A percentile compares a stretch with the other conserved stretches of the same genome.
Conservation (phyloP, 2,797 vertebrate genomes). For the Chaetodon trifasciatus region DNA sequence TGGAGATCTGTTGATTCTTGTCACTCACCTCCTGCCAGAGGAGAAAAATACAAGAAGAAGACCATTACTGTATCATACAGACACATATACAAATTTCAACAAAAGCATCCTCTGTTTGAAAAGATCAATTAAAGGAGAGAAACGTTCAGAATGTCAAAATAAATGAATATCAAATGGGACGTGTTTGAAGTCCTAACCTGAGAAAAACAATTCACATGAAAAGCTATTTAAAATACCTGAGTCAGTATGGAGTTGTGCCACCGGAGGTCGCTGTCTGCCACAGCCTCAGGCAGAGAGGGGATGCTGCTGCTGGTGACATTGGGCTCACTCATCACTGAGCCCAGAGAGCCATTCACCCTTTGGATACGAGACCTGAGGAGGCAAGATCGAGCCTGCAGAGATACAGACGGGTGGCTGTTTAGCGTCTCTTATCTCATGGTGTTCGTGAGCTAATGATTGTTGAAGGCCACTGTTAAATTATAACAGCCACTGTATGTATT, state of each 20-base stretch:
- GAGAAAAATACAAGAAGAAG: background rate
- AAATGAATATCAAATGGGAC: too few relatives aligned
- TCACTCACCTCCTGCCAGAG: conserved; percentile 77
- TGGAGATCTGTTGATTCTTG: conserved; percentile 81
- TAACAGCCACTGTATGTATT: background rate
- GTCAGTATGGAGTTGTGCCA: conserved; percentile 82
- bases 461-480: background rate
- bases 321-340: conserved; percentile 82
- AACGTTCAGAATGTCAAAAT: background rate
- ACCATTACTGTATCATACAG: background rate
- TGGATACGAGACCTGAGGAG: conserved; percentile 80
- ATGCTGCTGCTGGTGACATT: conserved; percentile 61
- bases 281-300: conserved; percentile 52
- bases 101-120: background rate
- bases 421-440: background rate
- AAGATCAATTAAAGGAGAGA: background rate
- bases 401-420: background rate
- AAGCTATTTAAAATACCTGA: conserved; percentile 64
- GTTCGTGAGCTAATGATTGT: background rate
- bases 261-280: conserved; percentile 79
- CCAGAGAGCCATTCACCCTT: conserved; percentile 81
- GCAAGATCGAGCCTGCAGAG: conserved; percentile 64
- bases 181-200: background rate
- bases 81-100: background rate
- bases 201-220: background rate